Percentiles rank a stretch among this genome's conserved stretches.
Evolutionary conservation across 1,140 invertebrate species (phyloP).

Genomic region (Thaumatotibia leucotreta): DNA sequence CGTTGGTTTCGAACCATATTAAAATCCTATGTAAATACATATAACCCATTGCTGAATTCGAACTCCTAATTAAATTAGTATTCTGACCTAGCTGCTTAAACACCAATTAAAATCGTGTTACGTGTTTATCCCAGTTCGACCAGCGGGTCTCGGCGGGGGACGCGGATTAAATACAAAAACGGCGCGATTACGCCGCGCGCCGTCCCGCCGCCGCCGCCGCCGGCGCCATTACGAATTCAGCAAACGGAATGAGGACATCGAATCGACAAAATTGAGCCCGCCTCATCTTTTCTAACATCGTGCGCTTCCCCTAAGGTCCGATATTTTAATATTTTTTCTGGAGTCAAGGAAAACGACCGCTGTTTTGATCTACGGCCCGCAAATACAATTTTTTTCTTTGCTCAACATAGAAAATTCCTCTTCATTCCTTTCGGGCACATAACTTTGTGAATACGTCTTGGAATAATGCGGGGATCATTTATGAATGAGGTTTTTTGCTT

Average conservation of each 20-base stretch:
- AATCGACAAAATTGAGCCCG: constrained; percentile 69
- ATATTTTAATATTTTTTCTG: constrained; percentile 63
- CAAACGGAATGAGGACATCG: constrained; percentile 69
- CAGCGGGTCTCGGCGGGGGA: constrained; percentile 22
- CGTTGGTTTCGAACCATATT: background rate
- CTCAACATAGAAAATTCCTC: constrained; percentile 45
- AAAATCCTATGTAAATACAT: background rate
- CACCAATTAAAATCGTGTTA: constrained; percentile 56
- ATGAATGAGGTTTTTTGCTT: constrained; percentile 44
- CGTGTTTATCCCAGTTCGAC: constrained; percentile 27
- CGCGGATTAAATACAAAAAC: constrained; percentile 65
- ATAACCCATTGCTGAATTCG: background rate
- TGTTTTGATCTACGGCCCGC: constrained; percentile 65
- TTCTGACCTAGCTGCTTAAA: constrained; percentile 21
- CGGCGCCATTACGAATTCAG: constrained; percentile 65
- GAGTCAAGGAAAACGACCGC: constrained; percentile 48
- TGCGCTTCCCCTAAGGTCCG: constrained; percentile 54
- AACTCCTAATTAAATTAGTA: constrained; percentile 21
- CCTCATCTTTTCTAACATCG: constrained; percentile 67
- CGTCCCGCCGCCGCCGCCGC: constrained; percentile 51
- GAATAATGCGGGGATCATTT: constrained; percentile 54
- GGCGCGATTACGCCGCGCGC: constrained; percentile 49
- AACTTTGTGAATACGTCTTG: constrained; percentile 56
- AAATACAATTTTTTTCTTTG: constrained; percentile 48
- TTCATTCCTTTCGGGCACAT: constrained; percentile 40